Evolutionary conservation across 1,140 invertebrate species (phyloP).

Genomic region (Drosophila ananassae): DNA sequence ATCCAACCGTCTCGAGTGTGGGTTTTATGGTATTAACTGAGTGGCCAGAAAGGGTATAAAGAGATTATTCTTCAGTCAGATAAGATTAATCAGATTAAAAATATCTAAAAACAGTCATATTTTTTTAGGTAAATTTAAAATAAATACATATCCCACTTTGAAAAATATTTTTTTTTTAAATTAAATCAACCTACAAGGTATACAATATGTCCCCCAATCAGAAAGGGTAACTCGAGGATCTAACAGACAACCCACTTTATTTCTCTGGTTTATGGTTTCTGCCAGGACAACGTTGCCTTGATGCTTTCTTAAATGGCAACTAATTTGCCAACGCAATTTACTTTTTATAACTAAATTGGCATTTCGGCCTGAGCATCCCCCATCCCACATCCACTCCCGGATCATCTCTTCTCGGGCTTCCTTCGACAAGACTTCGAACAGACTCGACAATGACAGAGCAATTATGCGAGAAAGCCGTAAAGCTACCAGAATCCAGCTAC

Average conservation of each 20-base stretch:
- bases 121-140: not conserved
- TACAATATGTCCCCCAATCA: not conserved
- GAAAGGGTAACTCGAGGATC: not conserved
- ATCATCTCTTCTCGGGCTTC: slow-evolving; percentile 27
- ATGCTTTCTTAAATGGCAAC: slow-evolving; percentile 74
- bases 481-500: slow-evolving; percentile 56
- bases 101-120: too few species aligned
- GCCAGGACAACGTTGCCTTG: slow-evolving; percentile 50
- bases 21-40: slow-evolving; percentile 46
- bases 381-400: not conserved
- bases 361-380: slow-evolving; percentile 26
- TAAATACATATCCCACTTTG: not conserved
- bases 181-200: too few species aligned
- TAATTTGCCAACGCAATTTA: slow-evolving; percentile 77
- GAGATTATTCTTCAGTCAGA: not conserved
- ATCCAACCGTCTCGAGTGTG: slow-evolving; percentile 60
- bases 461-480: slow-evolving; percentile 75
- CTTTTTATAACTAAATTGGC: slow-evolving; percentile 80
- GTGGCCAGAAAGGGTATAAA: slow-evolving; percentile 13
- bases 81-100: too few species aligned
- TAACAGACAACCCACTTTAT: slow-evolving; percentile 1
- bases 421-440: slow-evolving; percentile 29
- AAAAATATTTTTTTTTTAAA: not conserved
- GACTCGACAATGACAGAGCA: slow-evolving; percentile 72
- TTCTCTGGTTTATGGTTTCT: slow-evolving; percentile 57